These are phyloP conservation scores for Leptinotarsa haldemani DNA, from an alignment of 2,888 invertebrate genomes.

Conservation along the genomic window DNA sequence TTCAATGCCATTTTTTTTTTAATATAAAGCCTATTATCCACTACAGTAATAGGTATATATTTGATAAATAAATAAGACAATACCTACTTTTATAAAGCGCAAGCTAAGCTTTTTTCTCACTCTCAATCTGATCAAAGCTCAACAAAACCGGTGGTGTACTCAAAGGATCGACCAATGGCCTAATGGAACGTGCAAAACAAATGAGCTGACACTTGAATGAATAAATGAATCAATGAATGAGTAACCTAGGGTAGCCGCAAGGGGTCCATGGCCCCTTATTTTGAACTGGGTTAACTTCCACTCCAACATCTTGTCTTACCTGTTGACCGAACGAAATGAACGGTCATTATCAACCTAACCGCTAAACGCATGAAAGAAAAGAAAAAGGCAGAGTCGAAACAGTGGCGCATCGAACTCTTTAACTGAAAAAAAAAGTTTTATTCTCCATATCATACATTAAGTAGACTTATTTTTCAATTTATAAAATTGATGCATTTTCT, in stretches of 20 bases:
- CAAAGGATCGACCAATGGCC: not conserved
- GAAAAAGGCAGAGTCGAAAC: not conserved
- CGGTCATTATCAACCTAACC: conserved; percentile 23
- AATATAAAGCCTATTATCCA: too few species aligned
- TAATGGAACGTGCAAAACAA: not conserved
- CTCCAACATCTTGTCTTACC: conserved; percentile 20
- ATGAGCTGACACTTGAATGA: conserved; percentile 30
- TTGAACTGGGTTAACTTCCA: conserved; percentile 19
- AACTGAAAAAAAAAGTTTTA: too few species aligned
- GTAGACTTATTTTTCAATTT: too few species aligned
- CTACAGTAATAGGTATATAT: too few species aligned
- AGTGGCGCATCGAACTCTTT: conserved; percentile 7
- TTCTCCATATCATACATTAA: too few species aligned
- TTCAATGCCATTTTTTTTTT: too few species aligned
- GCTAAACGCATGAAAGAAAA: conserved; percentile 14
- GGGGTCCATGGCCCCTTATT: conserved; percentile 37
- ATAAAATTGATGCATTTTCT: too few species aligned
- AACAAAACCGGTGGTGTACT: not conserved
- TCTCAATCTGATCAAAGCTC: not conserved
- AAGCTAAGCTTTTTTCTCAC: too few species aligned
- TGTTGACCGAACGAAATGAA: conserved; percentile 20
- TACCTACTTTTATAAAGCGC: too few species aligned
- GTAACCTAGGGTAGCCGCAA: conserved; percentile 41
- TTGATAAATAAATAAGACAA: too few species aligned
- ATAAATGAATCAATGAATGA: conserved; percentile 40